Evolutionary conservation across 92 coral and sea anemone genomes (phyloP).

Genomic region (Porites evermanni): DNA sequence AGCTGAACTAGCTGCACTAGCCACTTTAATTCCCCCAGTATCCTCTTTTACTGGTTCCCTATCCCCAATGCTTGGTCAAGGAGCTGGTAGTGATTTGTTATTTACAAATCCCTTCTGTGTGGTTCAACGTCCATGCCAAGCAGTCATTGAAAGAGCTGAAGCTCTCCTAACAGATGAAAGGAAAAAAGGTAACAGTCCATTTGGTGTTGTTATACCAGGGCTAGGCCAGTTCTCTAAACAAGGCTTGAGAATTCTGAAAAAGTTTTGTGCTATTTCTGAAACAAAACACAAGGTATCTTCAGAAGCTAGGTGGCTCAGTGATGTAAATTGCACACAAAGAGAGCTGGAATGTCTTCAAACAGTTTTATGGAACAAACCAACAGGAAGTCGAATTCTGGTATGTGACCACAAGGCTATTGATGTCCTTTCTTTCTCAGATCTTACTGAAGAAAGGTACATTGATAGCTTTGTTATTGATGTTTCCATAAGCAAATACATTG

Average conservation of each 20-base stretch:
- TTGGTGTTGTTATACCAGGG: slow-evolving; percentile 32
- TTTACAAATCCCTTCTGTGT: slow-evolving; percentile 26
- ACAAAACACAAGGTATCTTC: slow-evolving; percentile 29
- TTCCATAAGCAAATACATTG: slow-evolving; percentile 42
- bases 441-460: slow-evolving; percentile 54
- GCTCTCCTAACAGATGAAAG: slow-evolving; percentile 16
- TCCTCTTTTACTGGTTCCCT: not conserved
- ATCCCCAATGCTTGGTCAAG: not conserved
- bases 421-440: slow-evolving; percentile 48
- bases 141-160: slow-evolving; percentile 37
- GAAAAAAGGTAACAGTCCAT: slow-evolving; percentile 21
- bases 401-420: slow-evolving; percentile 43
- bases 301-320: slow-evolving; percentile 57
- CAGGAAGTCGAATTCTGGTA: slow-evolving; percentile 18
- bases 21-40: slow-evolving; percentile 16
- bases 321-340: not conserved
- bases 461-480: slow-evolving; percentile 63
- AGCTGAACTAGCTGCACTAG: slow-evolving; percentile 22
- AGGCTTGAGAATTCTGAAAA: slow-evolving; percentile 49
- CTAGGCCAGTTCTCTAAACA: slow-evolving; percentile 49
- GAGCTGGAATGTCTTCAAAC: slow-evolving; percentile 12
- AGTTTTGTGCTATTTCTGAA: slow-evolving; percentile 22
- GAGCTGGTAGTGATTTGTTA: not conserved
- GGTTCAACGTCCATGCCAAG: slow-evolving; percentile 35
- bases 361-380: slow-evolving; percentile 57